phyloP scores from a whole-genome alignment of 2,888 invertebrate species.

The Marasmarcha lunaedactyla region DNA sequence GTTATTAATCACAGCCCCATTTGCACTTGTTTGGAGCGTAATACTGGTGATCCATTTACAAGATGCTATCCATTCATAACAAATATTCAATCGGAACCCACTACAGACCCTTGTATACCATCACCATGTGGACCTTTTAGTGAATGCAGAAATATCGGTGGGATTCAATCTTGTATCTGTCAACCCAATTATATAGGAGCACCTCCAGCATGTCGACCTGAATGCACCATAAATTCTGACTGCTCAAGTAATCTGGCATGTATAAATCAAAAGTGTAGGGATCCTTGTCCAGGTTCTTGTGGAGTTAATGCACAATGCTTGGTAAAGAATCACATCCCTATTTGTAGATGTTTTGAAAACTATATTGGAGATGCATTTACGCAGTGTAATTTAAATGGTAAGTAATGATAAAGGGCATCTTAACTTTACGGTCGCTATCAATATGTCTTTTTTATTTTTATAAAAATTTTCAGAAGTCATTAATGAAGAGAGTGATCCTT shows the following conservation, averaged over 20 bases:
- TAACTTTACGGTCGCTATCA: too few relatives aligned
- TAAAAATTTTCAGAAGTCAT: slow-evolving; percentile 21
- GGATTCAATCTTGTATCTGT: slow-evolving; percentile 75
- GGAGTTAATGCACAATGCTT: slow-evolving; percentile 73
- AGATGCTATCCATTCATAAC: slow-evolving; percentile 56
- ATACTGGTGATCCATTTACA: slow-evolving; percentile 76
- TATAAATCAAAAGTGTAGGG: slow-evolving; percentile 79
- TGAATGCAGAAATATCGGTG: slow-evolving; percentile 71
- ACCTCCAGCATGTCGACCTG: slow-evolving; percentile 78
- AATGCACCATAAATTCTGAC: slow-evolving; percentile 79
- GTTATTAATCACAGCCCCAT: slow-evolving; percentile 80
- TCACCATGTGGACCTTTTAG: slow-evolving; percentile 78
- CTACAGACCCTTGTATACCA: slow-evolving; percentile 69
- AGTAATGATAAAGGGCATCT: too few relatives aligned
- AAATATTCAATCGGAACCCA: slow-evolving; percentile 26
- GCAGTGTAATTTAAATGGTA: slow-evolving; percentile 68
- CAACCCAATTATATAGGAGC: slow-evolving; percentile 75
- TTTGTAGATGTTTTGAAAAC: slow-evolving; percentile 78
- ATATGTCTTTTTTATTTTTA: too few relatives aligned
- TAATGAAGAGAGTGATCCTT: slow-evolving; percentile 57
- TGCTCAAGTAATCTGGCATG: slow-evolving; percentile 82
- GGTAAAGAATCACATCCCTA: slow-evolving; percentile 80
- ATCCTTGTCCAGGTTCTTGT: slow-evolving; percentile 87
- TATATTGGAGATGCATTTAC: slow-evolving; percentile 82
- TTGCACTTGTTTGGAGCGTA: slow-evolving; percentile 73